Percentiles rank a stretch among this genome's conserved stretches.
These are phyloP conservation scores for Pavo muticus DNA, from an alignment of 2,113 vertebrate genomes.

Conservation along the genomic window DNA sequence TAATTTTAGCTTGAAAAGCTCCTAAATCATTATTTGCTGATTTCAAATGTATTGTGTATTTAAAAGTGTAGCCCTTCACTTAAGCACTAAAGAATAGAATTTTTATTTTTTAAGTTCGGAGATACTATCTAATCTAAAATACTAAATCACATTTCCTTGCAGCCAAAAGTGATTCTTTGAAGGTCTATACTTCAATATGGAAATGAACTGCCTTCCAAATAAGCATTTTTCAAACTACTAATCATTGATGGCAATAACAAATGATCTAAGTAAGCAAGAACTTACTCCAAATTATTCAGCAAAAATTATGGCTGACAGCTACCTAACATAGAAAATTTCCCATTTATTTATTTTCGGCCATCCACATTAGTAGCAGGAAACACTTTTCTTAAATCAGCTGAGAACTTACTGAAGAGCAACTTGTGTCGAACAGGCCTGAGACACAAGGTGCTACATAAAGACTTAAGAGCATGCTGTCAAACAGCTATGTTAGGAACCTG, in stretches of 20 bases:
- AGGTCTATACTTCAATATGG: background rate
- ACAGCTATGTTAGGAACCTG: background rate
- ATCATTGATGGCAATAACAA: background rate
- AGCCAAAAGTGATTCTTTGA: background rate
- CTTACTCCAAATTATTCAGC: background rate
- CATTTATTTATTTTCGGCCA: background rate
- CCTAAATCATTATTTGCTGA: background rate
- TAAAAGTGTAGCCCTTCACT: background rate
- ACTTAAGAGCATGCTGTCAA: background rate
- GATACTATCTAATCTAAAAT: background rate
- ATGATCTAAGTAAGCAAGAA: background rate
- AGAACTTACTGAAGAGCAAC: background rate
- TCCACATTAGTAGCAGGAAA: background rate
- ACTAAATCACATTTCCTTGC: background rate
- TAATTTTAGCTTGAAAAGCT: background rate
- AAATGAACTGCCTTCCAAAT: background rate
- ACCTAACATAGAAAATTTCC: background rate
- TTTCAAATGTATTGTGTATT: too few relatives aligned
- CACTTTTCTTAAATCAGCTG: background rate
- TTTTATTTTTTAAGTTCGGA: background rate
- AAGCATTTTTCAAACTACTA: background rate
- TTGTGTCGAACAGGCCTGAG: background rate
- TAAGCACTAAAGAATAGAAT: too few relatives aligned
- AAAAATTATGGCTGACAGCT: background rate
- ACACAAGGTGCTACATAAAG: background rate